Evolutionary conservation across 1,140 invertebrate species (phyloP).

Genomic region (Zaprionus gabonicus): DNA sequence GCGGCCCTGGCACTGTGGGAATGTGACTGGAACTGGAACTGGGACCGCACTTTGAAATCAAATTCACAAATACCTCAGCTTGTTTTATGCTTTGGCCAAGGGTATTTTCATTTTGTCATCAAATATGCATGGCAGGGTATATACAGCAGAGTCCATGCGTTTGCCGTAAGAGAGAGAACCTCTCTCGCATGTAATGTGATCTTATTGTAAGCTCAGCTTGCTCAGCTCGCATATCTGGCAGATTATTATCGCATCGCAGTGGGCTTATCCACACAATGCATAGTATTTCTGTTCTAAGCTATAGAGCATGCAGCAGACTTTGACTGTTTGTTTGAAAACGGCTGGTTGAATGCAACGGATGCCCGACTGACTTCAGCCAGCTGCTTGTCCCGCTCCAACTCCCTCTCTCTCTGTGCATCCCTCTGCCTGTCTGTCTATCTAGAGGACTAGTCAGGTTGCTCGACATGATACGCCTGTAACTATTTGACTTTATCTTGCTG

Average conservation of each 20-base stretch:
- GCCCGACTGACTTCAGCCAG: conserved; percentile 28
- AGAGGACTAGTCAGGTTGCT: conserved; percentile 50
- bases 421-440: conserved; percentile 29
- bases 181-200: neutral
- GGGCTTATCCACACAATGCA: neutral
- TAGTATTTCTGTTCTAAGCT: neutral
- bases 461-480: conserved; percentile 73
- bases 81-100: conserved; percentile 10
- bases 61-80: conserved; percentile 64
- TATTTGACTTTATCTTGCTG: conserved; percentile 79
- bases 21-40: neutral
- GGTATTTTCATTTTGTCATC: conserved; percentile 8
- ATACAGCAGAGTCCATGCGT: neutral
- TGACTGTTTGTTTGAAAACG: conserved; percentile 44
- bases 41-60: conserved; percentile 62
- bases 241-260: neutral
- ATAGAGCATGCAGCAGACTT: neutral
- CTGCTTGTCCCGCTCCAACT: neutral
- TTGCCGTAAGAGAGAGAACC: neutral
- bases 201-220: neutral
- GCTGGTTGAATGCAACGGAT: conserved; percentile 36
- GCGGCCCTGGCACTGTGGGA: neutral
- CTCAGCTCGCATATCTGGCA: too few species aligned
- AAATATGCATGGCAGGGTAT: conserved; percentile 3
- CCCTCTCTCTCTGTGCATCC: conserved; percentile 15